Base-by-base conservation (phyloP, 2,888 invertebrate genomes). In the Sminthurinus aureus region DNA sequence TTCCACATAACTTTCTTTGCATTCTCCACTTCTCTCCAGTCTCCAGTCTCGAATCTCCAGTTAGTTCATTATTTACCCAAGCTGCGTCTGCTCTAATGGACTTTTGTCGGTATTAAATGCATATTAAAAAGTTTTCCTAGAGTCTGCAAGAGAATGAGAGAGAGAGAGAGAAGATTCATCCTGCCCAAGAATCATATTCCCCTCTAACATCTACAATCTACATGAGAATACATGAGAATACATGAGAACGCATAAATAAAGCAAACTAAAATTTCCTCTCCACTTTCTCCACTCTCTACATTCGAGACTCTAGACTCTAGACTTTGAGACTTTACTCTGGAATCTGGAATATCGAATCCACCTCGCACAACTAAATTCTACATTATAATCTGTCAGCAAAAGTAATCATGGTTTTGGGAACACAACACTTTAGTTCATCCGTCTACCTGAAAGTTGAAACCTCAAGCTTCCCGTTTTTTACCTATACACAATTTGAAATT, bases 61-160 rank as follows among this genome's bases (percentile, higher is more conserved):
- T 71, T 71, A 26, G 26, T 13, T 24, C 22, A 26, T 24, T 71
- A 24, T 22, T 20, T 22, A 24, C 71, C 24, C 24, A 24, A 24
- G 20, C 26, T 12, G 8, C 24, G 22, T 26, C 26, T 24, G 11
- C 24, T 24, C 13, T 71, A 71, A 71, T 71, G 71, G 71, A 71
- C 71, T 71, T 71, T 71, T 22, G 22, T 71, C 71, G 24, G 71
- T 71, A 71, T 71, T 71, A 71, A 20, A 24, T 71, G 71, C 71
- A 71, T 71, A 71, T 71, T 71, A 71, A 71, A 71, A 71, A 71
- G 71, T 71, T 71, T 71, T 71, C 22, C n/a, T 3, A 1, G 20
- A 20, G 20, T 69, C 4, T 20, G 69, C 2, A 69, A 12, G 18
- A 11, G 2, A 0, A 11, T 3, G n/a, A 20, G n/a, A 11, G 69